Percentiles rank a stretch among this genome's conserved stretches.
Conservation (phyloP, 1,140 invertebrate species). For the Drosophila burlai region DNA sequence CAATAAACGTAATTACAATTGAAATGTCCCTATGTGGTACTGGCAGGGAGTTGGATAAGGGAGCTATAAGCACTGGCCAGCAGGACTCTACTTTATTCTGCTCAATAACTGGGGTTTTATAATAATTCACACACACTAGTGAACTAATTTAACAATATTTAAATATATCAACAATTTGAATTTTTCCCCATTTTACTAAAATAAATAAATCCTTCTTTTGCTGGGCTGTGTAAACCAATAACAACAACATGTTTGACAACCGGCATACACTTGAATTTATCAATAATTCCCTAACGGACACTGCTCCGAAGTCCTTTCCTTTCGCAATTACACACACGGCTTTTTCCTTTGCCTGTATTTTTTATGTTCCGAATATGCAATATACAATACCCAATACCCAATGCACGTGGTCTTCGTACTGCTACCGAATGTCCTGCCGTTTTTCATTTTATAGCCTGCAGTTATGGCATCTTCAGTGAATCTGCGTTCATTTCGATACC, state of each 20-base stretch:
- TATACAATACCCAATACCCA: slow-evolving; percentile 25
- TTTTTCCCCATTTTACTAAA: no score
- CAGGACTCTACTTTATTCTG: background rate
- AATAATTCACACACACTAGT: no score
- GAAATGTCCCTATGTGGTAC: slow-evolving; percentile 14
- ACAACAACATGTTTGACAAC: slow-evolving; percentile 55
- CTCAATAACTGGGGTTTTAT: background rate
- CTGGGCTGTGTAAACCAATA: slow-evolving; percentile 3
- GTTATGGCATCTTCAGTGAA: slow-evolving; percentile 23
- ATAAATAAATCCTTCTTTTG: background rate
- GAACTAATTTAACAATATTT: background rate
- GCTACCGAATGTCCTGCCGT: background rate
- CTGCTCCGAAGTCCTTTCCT: slow-evolving; percentile 28
- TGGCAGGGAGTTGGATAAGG: slow-evolving; percentile 10
- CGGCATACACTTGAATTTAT: slow-evolving; percentile 56
- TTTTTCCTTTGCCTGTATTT: slow-evolving; percentile 1
- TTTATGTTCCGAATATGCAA: slow-evolving; percentile 9
- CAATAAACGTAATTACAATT: slow-evolving; percentile 81
- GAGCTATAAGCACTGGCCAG: background rate
- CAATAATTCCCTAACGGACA: slow-evolving; percentile 48
- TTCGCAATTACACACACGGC: slow-evolving; percentile 46
- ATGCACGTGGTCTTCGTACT: slow-evolving; percentile 26
- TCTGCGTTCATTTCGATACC: slow-evolving; percentile 1
- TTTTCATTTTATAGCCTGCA: slow-evolving; percentile 33
- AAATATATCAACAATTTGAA: no score